These are phyloP conservation scores for Apostichopus japonicus DNA, from an alignment of 35 echinoderm and acorn worm genomes.

Conservation along the genomic window DNA sequence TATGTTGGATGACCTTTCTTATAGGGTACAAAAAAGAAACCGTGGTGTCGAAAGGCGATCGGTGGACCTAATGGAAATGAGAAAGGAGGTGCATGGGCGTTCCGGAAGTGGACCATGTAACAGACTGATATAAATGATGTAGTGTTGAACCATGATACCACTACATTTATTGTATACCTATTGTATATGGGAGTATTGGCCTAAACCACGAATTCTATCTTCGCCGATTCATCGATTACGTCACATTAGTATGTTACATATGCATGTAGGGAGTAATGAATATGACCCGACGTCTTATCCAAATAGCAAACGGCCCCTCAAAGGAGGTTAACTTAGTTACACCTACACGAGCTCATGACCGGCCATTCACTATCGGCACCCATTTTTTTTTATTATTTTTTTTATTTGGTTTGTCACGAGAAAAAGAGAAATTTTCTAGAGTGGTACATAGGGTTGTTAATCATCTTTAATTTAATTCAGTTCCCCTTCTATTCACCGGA, in stretches of 20 bases:
- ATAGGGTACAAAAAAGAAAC: too few species aligned
- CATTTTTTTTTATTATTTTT: neutral
- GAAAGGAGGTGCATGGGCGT: too few species aligned
- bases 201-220: neutral
- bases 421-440: neutral
- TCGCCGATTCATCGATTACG: neutral
- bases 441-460: neutral
- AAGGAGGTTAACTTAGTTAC: conserved; percentile 1
- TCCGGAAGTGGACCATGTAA: too few species aligned
- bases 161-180: too few species aligned
- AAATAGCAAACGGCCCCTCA: neutral
- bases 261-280: neutral
- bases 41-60: too few species aligned
- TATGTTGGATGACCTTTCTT: too few species aligned
- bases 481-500: neutral
- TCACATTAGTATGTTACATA: neutral
- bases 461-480: conserved; percentile 1
- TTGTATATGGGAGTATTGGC: too few species aligned
- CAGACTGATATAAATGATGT: too few species aligned
- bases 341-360: neutral
- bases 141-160: too few species aligned
- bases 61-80: too few species aligned
- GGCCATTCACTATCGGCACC: neutral
- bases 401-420: neutral
- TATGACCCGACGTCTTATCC: neutral